phyloP scores from a whole-genome alignment of 1,140 invertebrate species.

The Cyclina sinensis region DNA sequence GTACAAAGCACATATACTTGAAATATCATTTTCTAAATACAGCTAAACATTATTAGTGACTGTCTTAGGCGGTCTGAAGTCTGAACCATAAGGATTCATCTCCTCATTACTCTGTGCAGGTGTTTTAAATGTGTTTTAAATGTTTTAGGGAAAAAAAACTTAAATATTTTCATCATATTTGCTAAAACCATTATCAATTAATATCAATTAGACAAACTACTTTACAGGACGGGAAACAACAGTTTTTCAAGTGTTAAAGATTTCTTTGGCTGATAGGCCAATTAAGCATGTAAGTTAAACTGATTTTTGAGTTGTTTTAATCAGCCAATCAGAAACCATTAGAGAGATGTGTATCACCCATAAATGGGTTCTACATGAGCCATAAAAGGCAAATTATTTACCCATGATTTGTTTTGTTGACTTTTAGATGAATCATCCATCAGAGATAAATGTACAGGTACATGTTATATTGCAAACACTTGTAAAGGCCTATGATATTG shows the following conservation, averaged over 20 bases:
- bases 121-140: too few relatives aligned
- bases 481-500: too few relatives aligned
- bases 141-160: too few relatives aligned
- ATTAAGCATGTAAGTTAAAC: slow-evolving; percentile 34
- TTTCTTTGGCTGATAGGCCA: slow-evolving; percentile 4
- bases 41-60: too few relatives aligned
- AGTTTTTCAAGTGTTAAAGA: slow-evolving; percentile 23
- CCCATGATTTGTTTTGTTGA: slow-evolving; percentile 37
- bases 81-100: too few relatives aligned
- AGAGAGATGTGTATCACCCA: slow-evolving; percentile 19
- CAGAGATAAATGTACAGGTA: not conserved
- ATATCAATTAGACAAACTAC: slow-evolving; percentile 34
- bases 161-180: too few relatives aligned
- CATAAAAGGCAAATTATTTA: slow-evolving; percentile 39
- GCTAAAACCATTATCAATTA: too few relatives aligned
- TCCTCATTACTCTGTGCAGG: too few relatives aligned
- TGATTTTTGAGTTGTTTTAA: slow-evolving; percentile 14
- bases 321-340: slow-evolving; percentile 15
- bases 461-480: too few relatives aligned
- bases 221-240: not conserved
- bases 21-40: too few relatives aligned
- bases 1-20: too few relatives aligned
- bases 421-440: slow-evolving; percentile 4
- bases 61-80: too few relatives aligned
- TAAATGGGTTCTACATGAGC: not conserved